These are phyloP conservation scores for Drosophila quasianomalipes DNA, from an alignment of 2,888 invertebrate genomes.

Conservation along the genomic window DNA sequence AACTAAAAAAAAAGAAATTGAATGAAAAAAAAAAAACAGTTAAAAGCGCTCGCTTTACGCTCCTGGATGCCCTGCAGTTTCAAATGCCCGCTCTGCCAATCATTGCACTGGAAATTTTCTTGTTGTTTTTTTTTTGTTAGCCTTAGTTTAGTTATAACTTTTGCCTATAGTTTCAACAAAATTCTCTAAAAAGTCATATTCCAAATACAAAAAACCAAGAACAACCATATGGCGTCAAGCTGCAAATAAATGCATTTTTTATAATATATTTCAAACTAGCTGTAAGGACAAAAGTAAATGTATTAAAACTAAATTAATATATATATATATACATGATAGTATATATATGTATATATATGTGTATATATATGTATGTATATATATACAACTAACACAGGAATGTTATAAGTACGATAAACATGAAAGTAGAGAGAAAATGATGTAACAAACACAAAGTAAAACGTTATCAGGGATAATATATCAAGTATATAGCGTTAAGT, in stretches of 20 bases:
- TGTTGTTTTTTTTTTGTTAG: constrained; percentile 54
- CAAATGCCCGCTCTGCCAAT: constrained; percentile 19
- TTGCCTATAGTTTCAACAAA: constrained; percentile 47
- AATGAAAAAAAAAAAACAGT: not conserved
- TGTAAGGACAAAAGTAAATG: constrained; percentile 42
- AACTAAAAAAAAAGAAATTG: not conserved
- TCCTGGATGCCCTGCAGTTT: not conserved
- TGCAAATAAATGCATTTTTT: constrained; percentile 45
- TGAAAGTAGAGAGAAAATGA: constrained; percentile 40
- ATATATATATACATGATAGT: not conserved
- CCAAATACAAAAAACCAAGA: constrained; percentile 59
- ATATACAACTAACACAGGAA: constrained; percentile 52
- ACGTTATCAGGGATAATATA: constrained; percentile 79
- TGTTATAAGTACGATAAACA: constrained; percentile 54
- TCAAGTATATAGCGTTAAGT: constrained; percentile 71
- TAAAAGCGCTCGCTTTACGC: not conserved
- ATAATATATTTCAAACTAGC: constrained; percentile 26
- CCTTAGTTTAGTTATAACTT: constrained; percentile 48
- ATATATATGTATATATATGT: not conserved
- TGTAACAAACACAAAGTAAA: constrained; percentile 67
- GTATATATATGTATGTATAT: not conserved
- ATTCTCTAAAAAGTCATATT: constrained; percentile 81
- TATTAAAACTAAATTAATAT: constrained; percentile 49
- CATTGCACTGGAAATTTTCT: constrained; percentile 45
- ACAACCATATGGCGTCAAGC: constrained; percentile 49